These are phyloP conservation scores for Caenorhabditis remanei DNA, from an alignment of 1,140 invertebrate genomes.

Conservation along the genomic window DNA sequence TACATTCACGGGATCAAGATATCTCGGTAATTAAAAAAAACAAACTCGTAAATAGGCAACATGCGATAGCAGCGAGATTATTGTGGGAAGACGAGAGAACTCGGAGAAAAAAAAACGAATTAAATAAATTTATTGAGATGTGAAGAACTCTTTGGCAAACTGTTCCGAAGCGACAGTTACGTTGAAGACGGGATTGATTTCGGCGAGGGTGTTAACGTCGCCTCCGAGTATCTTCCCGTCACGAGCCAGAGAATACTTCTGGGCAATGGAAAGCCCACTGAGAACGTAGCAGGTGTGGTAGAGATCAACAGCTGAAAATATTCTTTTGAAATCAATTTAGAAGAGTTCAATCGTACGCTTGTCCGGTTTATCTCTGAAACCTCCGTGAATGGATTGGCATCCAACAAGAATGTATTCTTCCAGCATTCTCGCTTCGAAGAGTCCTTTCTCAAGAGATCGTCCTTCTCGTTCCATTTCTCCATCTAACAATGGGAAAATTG, in stretches of 20 bases:
- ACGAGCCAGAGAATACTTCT: slow-evolving; percentile 83
- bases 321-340: background rate
- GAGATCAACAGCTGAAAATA: slow-evolving; percentile 86
- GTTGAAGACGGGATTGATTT: slow-evolving; percentile 84
- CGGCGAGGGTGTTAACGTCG: slow-evolving; percentile 68
- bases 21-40: background rate
- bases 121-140: background rate
- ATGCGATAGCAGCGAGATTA: slow-evolving; percentile 1
- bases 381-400: slow-evolving; percentile 88
- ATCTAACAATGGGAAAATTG: slow-evolving; percentile 86
- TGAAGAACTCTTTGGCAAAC: slow-evolving; percentile 80
- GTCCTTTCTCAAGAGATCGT: slow-evolving; percentile 63
- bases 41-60: background rate
- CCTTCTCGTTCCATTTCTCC: slow-evolving; percentile 80
- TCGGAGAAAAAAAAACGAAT: background rate
- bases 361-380: slow-evolving; percentile 94
- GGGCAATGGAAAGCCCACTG: slow-evolving; percentile 92
- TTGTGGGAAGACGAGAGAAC: background rate
- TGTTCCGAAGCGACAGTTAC: slow-evolving; percentile 81
- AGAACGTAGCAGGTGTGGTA: slow-evolving; percentile 97
- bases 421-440: slow-evolving; percentile 81
- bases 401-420: slow-evolving; percentile 95
- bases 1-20: background rate
- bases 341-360: slow-evolving; percentile 82
- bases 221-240: slow-evolving; percentile 52